Evolutionary conservation across 2,797 vertebrate species (phyloP).

Genomic region (Antennarius maculatus): DNA sequence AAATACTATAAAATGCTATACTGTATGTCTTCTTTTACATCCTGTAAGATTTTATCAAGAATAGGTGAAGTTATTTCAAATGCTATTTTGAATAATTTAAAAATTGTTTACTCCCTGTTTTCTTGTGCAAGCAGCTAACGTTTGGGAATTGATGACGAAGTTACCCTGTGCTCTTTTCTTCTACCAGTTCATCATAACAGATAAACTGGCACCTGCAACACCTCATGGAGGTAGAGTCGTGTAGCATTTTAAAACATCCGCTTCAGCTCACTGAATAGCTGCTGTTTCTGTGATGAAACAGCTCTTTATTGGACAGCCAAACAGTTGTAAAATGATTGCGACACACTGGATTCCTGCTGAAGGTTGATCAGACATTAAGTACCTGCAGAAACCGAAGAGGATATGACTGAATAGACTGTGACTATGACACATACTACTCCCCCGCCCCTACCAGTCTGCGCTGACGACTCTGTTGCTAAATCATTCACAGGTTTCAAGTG

Average conservation of each 20-base stretch:
- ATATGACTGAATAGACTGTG: conserved; percentile 51
- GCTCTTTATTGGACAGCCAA: conserved; percentile 42
- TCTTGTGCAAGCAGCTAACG: conserved; percentile 7
- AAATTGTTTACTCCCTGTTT: background rate
- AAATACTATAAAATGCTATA: conserved; percentile 41
- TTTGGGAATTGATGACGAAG: background rate
- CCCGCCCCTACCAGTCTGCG: background rate
- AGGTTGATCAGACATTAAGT: conserved; percentile 16
- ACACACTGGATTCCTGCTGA: conserved; percentile 62
- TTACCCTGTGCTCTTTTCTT: background rate
- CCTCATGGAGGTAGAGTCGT: conserved; percentile 21
- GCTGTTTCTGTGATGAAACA: conserved; percentile 41
- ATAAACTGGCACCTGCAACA: conserved; percentile 3
- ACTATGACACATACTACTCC: background rate
- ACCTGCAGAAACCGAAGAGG: conserved; percentile 25
- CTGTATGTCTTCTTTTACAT: conserved; percentile 30
- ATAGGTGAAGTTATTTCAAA: conserved; percentile 5
- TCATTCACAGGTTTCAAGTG: conserved; percentile 37
- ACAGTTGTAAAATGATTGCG: conserved; percentile 43
- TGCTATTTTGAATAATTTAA: background rate
- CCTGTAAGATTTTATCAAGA: conserved; percentile 5
- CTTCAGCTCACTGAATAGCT: conserved; percentile 21
- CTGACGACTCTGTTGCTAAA: conserved; percentile 19
- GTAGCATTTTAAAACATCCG: conserved; percentile 29
- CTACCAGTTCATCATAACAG: conserved; percentile 11